Conservation (phyloP, 2,113 vertebrate species). For the Leptosomus discolor region DNA sequence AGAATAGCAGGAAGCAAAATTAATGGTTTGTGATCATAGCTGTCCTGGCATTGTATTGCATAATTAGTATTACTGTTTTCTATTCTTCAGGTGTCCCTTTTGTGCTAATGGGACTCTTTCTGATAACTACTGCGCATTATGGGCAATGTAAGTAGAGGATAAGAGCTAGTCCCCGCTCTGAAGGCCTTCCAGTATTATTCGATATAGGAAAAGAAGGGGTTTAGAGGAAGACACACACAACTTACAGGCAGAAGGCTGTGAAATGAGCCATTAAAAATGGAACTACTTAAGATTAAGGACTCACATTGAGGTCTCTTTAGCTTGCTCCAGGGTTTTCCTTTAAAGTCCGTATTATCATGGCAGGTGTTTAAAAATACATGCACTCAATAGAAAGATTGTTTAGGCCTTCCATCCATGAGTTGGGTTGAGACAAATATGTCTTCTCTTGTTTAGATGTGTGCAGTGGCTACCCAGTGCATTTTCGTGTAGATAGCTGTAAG, state of each 20-base stretch:
- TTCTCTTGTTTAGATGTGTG: not conserved
- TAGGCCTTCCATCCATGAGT: not conserved
- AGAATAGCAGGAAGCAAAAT: not conserved
- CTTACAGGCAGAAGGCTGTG: not conserved
- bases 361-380: not conserved
- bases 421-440: not conserved
- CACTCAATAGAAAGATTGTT: not conserved
- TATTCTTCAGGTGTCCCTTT: not conserved
- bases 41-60: not conserved
- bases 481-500: not conserved
- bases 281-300: not conserved
- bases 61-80: not conserved
- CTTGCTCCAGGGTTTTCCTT: not conserved
- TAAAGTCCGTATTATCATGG: not conserved
- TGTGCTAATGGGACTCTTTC: not conserved
- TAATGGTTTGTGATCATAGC: not conserved
- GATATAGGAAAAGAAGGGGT: not conserved
- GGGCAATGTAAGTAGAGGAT: not conserved
- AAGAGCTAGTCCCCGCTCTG: not conserved
- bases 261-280: not conserved
- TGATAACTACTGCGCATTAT: not conserved
- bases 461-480: not conserved
- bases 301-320: not conserved
- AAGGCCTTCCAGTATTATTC: not conserved
- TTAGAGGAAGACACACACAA: not conserved